A percentile compares a stretch with the other conserved stretches of the same genome.
These are phyloP conservation scores for Epinephelus moara DNA, from an alignment of 2,113 vertebrate species.

Conservation along the genomic window DNA sequence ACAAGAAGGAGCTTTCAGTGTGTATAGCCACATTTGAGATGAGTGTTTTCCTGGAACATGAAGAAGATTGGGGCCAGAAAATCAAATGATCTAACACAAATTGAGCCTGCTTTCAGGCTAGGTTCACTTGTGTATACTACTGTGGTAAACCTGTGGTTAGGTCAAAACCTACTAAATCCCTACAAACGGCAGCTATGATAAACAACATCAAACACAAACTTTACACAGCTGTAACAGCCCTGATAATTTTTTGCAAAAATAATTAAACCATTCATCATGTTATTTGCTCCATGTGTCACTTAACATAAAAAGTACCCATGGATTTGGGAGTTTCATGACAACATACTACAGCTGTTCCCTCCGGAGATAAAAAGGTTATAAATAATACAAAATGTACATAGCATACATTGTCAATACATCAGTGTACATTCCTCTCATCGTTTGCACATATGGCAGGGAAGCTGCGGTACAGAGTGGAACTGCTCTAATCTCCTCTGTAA, in stretches of 20 bases:
- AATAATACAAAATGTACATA: conserved; percentile 45
- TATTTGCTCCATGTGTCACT: conserved; percentile 9
- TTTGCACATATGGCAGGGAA: conserved; percentile 64
- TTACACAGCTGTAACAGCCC: conserved; percentile 5
- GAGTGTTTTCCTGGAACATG: background rate
- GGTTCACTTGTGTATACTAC: background rate
- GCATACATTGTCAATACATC: conserved; percentile 46
- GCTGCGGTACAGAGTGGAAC: conserved; percentile 72
- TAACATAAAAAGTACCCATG: conserved; percentile 4
- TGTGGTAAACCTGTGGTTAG: background rate
- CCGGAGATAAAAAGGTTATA: conserved; percentile 41
- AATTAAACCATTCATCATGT: conserved; percentile 12
- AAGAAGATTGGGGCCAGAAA: background rate
- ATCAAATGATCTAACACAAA: background rate
- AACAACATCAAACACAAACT: conserved; percentile 28
- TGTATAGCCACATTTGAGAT: background rate
- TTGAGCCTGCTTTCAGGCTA: background rate
- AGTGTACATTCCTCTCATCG: conserved; percentile 59
- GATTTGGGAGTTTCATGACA: conserved; percentile 24
- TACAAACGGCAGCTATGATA: background rate
- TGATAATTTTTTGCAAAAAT: background rate
- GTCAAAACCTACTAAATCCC: conserved; percentile 20
- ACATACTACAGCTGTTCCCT: conserved; percentile 40
- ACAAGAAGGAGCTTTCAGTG: no score
- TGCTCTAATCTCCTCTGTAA: conserved; percentile 72